Conservation (phyloP, 2,113 vertebrate species). For the Calonectris borealis region DNA sequence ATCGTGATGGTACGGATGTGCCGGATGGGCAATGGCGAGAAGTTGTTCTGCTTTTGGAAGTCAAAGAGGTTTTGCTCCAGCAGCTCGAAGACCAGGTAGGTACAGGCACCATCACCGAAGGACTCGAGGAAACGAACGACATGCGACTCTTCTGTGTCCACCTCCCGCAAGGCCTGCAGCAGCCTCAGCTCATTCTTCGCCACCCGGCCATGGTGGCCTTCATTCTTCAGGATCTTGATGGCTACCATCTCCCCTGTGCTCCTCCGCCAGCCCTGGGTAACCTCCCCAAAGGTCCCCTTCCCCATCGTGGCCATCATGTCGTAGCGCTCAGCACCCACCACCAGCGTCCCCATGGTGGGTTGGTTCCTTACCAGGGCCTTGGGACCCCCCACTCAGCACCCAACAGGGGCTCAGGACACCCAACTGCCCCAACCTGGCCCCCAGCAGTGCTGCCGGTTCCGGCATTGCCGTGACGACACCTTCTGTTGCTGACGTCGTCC, state of each 20-base stretch:
- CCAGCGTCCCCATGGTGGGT: slow-evolving; percentile 62
- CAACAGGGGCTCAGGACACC: background rate
- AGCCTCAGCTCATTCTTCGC: slow-evolving; percentile 75
- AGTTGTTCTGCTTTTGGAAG: slow-evolving; percentile 77
- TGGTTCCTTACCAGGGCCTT: background rate
- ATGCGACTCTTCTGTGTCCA: slow-evolving; percentile 62
- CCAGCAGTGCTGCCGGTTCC: background rate
- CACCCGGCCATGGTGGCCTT: slow-evolving; percentile 30
- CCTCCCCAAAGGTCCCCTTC: slow-evolving; percentile 79
- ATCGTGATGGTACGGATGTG: slow-evolving; percentile 75
- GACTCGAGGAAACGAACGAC: slow-evolving; percentile 74
- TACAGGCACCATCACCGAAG: slow-evolving; percentile 61
- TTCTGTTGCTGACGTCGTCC: background rate
- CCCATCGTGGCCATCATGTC: slow-evolving; percentile 69
- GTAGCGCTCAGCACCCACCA: slow-evolving; percentile 56
- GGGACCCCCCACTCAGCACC: background rate
- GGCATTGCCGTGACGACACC: background rate
- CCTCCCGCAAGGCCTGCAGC: slow-evolving; percentile 52
- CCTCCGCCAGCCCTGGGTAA: slow-evolving; percentile 70
- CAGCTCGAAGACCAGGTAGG: slow-evolving; percentile 79
- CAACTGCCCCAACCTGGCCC: fast-evolving
- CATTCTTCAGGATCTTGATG: slow-evolving; percentile 73
- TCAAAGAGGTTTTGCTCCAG: slow-evolving; percentile 79
- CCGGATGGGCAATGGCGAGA: slow-evolving; percentile 57
- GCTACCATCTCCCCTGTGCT: slow-evolving; percentile 77